Evolutionary conservation across 64 coral and sea anemone genomes (phyloP), one percentile per base, ranked within the genome.

Genomic region (Stichodactyla mertensii): DNA sequence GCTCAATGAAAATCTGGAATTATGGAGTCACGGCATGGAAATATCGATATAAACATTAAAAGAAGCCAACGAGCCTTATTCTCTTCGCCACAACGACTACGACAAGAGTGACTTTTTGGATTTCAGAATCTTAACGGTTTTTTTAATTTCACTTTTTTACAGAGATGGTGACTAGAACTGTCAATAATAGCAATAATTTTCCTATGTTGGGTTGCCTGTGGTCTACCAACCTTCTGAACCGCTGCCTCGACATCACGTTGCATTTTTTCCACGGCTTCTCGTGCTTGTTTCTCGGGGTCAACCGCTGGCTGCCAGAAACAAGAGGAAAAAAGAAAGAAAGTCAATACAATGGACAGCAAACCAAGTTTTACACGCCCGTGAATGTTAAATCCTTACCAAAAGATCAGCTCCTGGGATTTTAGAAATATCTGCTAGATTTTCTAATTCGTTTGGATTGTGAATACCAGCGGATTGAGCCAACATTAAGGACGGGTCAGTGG

Each of bases 191-290:
- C 52, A 54, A 36, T 36, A 15, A 36, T 12, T 8, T 36, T 16
- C n/a, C 6, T 56, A 10, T 1, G 14, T 86, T 60, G 9, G 8
- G 59, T 66, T 74, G 6, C 69, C 69, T 74, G 22, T 74, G 69
- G 24, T 66, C 0, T 16, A 79, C 61, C 86, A 74, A 95, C 93
- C 77, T 92, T 95, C 53, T 92, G 87, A 61, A 95, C 31, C 84
- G 88, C 87, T 1, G 89, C 78, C 54, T 95, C 89, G 16, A 95
- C 93, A 82, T 95, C 89, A 13, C 85, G 88, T 81, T 92, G 82
- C 78, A 92, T 86, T 57, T 89, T 83, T 59, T 64, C 74, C 74
- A 87, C 69, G 79, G 89, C 55, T 51, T 86, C 84, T 12, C 89
- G 82, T 20, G 89, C 93, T 61, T 92, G 89, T 36, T 86, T 89